Evolutionary conservation across 2,888 invertebrate genomes (phyloP).

Genomic region (Noctua janthina): DNA sequence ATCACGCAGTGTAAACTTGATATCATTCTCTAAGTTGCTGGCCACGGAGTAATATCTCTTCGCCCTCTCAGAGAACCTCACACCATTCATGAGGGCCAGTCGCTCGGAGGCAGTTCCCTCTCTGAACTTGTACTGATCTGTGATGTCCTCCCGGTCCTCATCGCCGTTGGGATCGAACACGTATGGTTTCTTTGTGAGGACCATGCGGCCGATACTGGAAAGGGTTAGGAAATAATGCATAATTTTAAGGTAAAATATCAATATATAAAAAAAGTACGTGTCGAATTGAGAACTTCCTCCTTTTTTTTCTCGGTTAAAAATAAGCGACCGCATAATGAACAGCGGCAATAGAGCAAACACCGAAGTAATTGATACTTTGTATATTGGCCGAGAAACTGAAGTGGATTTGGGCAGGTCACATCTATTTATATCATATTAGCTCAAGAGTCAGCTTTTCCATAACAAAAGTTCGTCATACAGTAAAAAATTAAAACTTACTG

Average conservation of each 20-base stretch:
- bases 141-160: slow-evolving; percentile 93
- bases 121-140: slow-evolving; percentile 92
- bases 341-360: no score
- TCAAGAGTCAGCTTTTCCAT: not conserved
- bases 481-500: slow-evolving; percentile 89
- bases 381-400: no score
- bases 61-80: slow-evolving; percentile 92
- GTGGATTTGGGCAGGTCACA: no score
- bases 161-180: slow-evolving; percentile 93
- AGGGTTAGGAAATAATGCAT: not conserved
- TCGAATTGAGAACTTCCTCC: no score
- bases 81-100: slow-evolving; percentile 93
- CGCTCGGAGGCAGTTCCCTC: slow-evolving; percentile 94
- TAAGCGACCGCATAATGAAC: no score
- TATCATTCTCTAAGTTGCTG: slow-evolving; percentile 90
- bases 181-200: slow-evolving; percentile 94
- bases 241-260: not conserved
- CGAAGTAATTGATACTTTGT: no score
- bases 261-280: no score
- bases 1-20: slow-evolving; percentile 92
- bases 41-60: slow-evolving; percentile 92
- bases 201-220: slow-evolving; percentile 93
- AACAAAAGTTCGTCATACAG: not conserved
- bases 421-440: not conserved
- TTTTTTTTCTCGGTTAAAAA: no score